Conservation (phyloP, 2,113 vertebrate species). For the Coracopsis vasa region DNA sequence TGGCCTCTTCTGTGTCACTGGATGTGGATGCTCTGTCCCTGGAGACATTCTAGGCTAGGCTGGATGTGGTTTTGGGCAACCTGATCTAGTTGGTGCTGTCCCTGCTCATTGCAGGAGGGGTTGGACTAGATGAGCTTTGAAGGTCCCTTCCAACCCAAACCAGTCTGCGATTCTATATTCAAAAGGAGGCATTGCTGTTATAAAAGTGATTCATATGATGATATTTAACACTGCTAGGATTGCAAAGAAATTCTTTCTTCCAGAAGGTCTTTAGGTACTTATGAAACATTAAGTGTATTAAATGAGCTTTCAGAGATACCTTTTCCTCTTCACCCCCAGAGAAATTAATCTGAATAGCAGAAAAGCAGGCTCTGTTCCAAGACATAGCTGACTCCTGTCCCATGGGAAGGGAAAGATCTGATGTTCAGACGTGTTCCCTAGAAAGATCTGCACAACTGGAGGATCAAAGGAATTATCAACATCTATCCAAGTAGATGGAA, state of each 20-base stretch:
- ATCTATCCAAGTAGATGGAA: background rate
- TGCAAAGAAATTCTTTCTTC: background rate
- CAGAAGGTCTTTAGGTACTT: background rate
- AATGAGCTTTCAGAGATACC: background rate
- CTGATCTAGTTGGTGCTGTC: background rate
- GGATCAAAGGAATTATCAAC: constrained; percentile 18
- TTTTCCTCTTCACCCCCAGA: background rate
- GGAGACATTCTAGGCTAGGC: background rate
- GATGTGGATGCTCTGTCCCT: background rate
- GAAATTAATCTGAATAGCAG: background rate
- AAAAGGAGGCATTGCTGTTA: background rate
- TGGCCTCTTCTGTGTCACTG: background rate
- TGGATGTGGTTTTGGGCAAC: background rate
- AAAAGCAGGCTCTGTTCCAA: background rate
- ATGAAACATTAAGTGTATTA: background rate
- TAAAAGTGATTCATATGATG: background rate
- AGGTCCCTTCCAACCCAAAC: background rate
- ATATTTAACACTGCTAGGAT: background rate
- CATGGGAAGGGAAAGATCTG: background rate
- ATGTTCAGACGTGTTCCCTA: background rate
- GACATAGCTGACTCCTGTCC: background rate
- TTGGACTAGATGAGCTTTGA: background rate
- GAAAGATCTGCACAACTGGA: background rate
- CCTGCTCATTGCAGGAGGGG: background rate
- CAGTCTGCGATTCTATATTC: background rate